These are phyloP conservation scores for Aplysia californica DNA, from an alignment of 1,140 invertebrate genomes.

Conservation along the genomic window DNA sequence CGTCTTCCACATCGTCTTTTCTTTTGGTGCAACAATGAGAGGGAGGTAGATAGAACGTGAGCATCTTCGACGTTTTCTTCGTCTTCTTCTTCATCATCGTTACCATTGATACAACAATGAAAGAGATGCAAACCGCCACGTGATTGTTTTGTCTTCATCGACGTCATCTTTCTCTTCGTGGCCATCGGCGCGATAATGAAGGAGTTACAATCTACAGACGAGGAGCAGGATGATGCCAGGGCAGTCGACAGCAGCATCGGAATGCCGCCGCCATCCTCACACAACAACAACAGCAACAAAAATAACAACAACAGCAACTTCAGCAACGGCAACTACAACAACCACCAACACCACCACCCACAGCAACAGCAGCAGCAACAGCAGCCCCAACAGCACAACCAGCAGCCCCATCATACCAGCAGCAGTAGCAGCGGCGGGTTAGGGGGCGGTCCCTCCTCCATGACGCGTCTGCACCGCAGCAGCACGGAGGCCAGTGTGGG, in stretches of 20 bases:
- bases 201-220: too few relatives aligned
- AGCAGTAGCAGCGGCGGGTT: background rate
- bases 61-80: background rate
- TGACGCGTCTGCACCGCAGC: slow-evolving; percentile 9
- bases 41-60: background rate
- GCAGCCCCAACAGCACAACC: background rate
- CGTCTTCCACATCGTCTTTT: background rate
- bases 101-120: background rate
- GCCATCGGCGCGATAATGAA: too few relatives aligned
- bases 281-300: background rate
- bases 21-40: background rate
- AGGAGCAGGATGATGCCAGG: background rate
- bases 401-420: background rate
- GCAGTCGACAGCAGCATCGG: background rate
- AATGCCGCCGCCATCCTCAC: background rate
- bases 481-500: slow-evolving; percentile 22
- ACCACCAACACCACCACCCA: too few relatives aligned
- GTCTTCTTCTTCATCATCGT: background rate
- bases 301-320: too few relatives aligned
- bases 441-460: background rate
- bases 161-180: too few relatives aligned
- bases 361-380: background rate
- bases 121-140: background rate
- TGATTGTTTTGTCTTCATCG: too few relatives aligned
- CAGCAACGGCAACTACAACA: too few relatives aligned